Evolutionary conservation across 2,797 vertebrate genomes (phyloP), one percentile per base, ranked within the genome.

Genomic region (Otolemur crassicaudatus): DNA sequence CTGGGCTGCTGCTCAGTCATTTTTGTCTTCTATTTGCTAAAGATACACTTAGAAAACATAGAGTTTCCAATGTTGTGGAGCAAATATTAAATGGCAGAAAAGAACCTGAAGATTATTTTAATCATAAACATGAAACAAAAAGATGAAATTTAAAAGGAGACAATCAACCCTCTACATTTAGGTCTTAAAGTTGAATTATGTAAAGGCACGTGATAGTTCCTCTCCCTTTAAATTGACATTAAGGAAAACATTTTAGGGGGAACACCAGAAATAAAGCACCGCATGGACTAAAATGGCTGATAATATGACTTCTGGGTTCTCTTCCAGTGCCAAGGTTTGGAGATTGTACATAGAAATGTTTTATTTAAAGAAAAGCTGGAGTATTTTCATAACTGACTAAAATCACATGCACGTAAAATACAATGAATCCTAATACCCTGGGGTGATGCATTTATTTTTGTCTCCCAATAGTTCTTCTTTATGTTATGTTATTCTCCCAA

Each of bases 401-500:
- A 92, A 88, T 89, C 43, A 73, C 10, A 7, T 70, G 46, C n/a
- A 23, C 27, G 8, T 94, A 60, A 96, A 94, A 87, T 86, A 80
- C 10, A 77, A 69, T 94, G 37, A 82, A 23, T 80, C 11, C 37
- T 79, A 40, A 53, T 94, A 91, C 60, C 27, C 37, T 34, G 80
- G 43, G 23, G 10, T 17, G 70, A 91, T 89, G 22, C 56, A 56
- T 87, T 89, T 92, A 70, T 87, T 90, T 92, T 94, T 65, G 56
- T 85, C 22, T 95, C 65, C 95, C 69, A 83, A 61, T 94, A 96
- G 95, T 58, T 60, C 7, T 69, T 96, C 1, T 17, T 90, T 96
- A 96, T n/a, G n/a, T n/a, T 91, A 60, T 90, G 88, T 97, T 77
- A 27, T 56, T 89, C 81, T 95, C 65, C 95, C 69, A 83, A 61